These are phyloP conservation scores for Andrena hattorfiana DNA, from an alignment of 2,888 invertebrate genomes.

Conservation along the genomic window DNA sequence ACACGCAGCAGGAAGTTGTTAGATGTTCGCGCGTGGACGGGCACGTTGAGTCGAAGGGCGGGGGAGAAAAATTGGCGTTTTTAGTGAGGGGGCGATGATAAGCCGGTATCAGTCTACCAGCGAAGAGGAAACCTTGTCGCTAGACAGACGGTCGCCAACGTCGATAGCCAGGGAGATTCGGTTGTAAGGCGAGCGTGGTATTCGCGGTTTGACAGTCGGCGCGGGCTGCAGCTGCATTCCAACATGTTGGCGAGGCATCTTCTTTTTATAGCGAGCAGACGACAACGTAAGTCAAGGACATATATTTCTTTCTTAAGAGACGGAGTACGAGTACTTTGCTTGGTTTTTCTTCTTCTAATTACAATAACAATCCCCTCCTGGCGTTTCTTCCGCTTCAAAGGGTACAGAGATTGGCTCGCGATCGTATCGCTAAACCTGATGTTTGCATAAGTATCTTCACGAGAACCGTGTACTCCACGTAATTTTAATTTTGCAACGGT, in stretches of 20 bases:
- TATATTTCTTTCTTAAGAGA: not conserved
- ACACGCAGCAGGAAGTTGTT: slow-evolving; percentile 9
- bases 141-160: slow-evolving; percentile 82
- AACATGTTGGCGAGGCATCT: slow-evolving; percentile 83
- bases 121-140: slow-evolving; percentile 70
- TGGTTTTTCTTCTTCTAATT: no score
- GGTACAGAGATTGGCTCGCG: not conserved
- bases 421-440: not conserved
- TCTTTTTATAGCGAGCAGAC: slow-evolving; percentile 82
- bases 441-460: not conserved
- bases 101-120: slow-evolving; percentile 58
- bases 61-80: slow-evolving; percentile 58
- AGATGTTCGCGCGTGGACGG: slow-evolving; percentile 32
- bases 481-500: no score
- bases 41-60: slow-evolving; percentile 15
- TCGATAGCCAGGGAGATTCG: slow-evolving; percentile 54
- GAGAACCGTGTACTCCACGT: no score
- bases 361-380: not conserved
- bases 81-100: slow-evolving; percentile 63
- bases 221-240: slow-evolving; percentile 36
- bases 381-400: not conserved
- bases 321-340: not conserved
- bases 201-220: slow-evolving; percentile 46
- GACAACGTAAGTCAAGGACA: slow-evolving; percentile 80
- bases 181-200: slow-evolving; percentile 50